Percentiles rank a stretch among this genome's conserved stretches.
phyloP scores from a whole-genome alignment of 2,797 vertebrate genomes.

The Kryptopterus vitreolus region DNA sequence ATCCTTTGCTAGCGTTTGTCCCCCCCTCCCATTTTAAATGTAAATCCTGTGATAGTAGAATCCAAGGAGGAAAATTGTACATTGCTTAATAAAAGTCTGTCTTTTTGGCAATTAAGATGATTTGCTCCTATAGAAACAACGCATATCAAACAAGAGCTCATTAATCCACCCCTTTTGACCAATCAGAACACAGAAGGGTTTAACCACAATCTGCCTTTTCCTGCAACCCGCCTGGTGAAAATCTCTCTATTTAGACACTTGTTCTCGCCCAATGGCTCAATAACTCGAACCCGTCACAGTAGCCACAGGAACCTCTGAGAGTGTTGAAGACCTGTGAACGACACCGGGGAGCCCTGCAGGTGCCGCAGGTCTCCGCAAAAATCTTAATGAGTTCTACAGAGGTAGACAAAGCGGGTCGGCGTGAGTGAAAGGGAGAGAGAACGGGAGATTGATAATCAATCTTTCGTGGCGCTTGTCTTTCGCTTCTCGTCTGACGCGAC shows the following conservation, averaged over 20 bases:
- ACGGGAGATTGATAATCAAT: constrained; percentile 47
- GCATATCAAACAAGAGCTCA: not conserved
- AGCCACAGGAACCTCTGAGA: not conserved
- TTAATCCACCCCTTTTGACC: not conserved
- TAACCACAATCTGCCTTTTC: not conserved
- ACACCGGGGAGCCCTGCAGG: constrained; percentile 18
- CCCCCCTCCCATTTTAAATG: no score
- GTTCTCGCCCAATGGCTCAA: not conserved
- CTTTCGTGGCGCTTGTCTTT: constrained; percentile 33
- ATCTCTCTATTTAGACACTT: not conserved
- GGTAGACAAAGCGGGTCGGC: constrained; percentile 3
- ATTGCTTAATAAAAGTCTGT: not conserved
- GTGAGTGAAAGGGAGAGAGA: not conserved
- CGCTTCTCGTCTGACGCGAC: constrained; percentile 53
- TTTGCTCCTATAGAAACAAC: not conserved
- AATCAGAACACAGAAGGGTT: not conserved
- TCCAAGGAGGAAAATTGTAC: no score
- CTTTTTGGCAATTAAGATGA: not conserved
- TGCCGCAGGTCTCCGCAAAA: not conserved
- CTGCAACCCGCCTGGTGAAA: not conserved
- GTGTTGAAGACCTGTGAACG: not conserved
- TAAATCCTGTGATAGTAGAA: no score
- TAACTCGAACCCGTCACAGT: constrained; percentile 13
- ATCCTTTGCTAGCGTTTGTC: not conserved
- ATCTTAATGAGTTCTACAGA: constrained; percentile 28